Base-by-base conservation (phyloP, 2,113 vertebrate genomes). In the Catagonus wagneri region DNA sequence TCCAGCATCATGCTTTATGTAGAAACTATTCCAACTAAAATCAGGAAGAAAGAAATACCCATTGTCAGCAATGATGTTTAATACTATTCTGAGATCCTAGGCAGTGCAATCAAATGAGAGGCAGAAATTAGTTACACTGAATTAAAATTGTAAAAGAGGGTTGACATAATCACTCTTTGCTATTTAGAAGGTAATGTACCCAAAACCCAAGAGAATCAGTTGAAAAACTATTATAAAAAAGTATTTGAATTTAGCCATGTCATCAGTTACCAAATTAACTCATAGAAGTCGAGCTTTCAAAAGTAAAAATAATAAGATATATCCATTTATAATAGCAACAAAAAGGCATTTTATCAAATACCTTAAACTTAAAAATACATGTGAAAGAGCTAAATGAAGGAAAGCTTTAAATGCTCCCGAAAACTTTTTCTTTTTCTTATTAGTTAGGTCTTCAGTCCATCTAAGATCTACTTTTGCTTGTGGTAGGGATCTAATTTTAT, bases 11-110 rank as follows among this genome's bases (percentile, higher is more conserved):
- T n/a, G 58, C 11, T 83, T 71, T 79, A 65, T 27, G 16, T 87
- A n/a, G 22, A 74, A 75, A 76, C 63, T 27, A 71, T 56, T 71
- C 69, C 63, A 83, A 96, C 25, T 72, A 92, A 92, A 83, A 29
- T 88, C 29, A 71, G 20, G 25, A 68, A 66, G 36, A 78, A 89
- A 83, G 15, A 83, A 80, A 90, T 29, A 20, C 19, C 22, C 52
- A 54, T n/a, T 56, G 58, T 63, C 22, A 63, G 75, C 52, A 68
- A 44, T n/a, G 17, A 27, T 34, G 60, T 50, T 58, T 58, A 29
- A 75, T 19, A 66, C 22, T 74, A n/a, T 65, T 83, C 23, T 56
- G 22, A 58, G 34, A 81, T 32, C 52, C 1, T 25, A 81, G 60
- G 1, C 76, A 81, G 36, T 76, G 23, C 17, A 19, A 32, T 63